phyloP scores from a whole-genome alignment of 2,113 vertebrate genomes.

The Xiphophorus couchianus region DNA sequence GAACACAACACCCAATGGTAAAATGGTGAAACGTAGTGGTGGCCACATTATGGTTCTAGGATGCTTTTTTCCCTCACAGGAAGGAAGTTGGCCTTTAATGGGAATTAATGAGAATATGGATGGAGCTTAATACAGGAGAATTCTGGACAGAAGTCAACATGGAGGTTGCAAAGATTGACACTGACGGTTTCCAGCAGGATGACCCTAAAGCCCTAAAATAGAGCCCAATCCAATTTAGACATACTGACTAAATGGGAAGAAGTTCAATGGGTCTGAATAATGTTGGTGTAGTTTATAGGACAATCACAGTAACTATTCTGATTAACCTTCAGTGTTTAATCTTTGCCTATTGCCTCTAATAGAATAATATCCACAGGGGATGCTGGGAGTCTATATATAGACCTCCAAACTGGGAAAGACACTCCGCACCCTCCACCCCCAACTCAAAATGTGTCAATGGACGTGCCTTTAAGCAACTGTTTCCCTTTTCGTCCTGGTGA shows the following conservation, averaged over 20 bases:
- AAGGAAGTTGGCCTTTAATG: not conserved
- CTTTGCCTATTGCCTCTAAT: constrained; percentile 20
- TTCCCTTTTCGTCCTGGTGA: no score
- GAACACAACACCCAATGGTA: no score
- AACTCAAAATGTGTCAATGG: no score
- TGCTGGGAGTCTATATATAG: constrained; percentile 32
- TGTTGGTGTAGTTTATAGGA: not conserved
- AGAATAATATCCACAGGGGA: constrained; percentile 40
- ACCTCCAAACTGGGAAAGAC: constrained; percentile 32
- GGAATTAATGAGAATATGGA: not conserved
- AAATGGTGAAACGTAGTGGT: no score
- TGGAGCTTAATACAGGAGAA: not conserved
- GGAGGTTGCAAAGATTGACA: not conserved
- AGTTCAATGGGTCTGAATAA: not conserved
- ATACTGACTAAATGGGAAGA: not conserved
- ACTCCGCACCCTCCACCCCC: no score
- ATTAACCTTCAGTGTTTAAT: constrained; percentile 48
- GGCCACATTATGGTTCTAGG: not conserved
- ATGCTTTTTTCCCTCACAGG: not conserved
- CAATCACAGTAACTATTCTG: constrained; percentile 24
- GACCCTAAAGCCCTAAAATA: not conserved
- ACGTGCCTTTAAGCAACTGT: no score
- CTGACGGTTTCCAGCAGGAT: not conserved
- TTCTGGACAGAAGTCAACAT: not conserved
- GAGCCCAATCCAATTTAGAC: not conserved